Evolutionary conservation across 2,797 vertebrate genomes (phyloP).

Genomic region (Sciaenops ocellatus): DNA sequence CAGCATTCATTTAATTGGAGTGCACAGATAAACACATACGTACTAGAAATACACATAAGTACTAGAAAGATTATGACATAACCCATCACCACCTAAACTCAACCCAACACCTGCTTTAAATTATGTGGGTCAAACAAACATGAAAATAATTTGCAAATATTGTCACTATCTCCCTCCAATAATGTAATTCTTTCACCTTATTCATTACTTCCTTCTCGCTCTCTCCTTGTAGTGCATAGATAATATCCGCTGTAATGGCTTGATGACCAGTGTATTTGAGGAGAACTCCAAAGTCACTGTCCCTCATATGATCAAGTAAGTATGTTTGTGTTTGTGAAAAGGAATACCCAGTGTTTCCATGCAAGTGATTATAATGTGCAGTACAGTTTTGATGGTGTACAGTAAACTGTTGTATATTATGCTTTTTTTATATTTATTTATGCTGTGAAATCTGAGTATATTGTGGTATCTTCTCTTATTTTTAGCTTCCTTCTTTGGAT

Average conservation of each 20-base stretch:
- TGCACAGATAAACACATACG: not conserved
- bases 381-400: constrained; percentile 35
- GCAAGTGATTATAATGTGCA: not conserved
- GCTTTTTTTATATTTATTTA: constrained; percentile 44
- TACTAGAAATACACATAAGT: too few relatives aligned
- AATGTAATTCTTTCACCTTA: not conserved
- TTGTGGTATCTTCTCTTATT: constrained; percentile 37
- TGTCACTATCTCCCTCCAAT: not conserved
- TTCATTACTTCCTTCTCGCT: constrained; percentile 13
- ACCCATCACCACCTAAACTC: too few relatives aligned
- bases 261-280: constrained; percentile 99
- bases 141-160: constrained; percentile 1
- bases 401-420: constrained; percentile 27
- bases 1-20: not conserved
- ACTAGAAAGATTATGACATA: too few relatives aligned
- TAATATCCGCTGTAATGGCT: constrained; percentile 98
- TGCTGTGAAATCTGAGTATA: constrained; percentile 25
- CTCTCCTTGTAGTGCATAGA: constrained; percentile 91
- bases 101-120: not conserved
- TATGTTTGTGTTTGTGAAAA: constrained; percentile 67
- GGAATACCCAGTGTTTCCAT: constrained; percentile 56
- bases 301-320: constrained; percentile 99
- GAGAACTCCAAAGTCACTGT: constrained; percentile 99
- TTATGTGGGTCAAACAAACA: not conserved
- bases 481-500: constrained; percentile 43